A percentile compares a stretch with the other conserved stretches of the same genome.
phyloP scores from a whole-genome alignment of 2,113 vertebrate genomes.

The Acrocephalus kingi region DNA sequence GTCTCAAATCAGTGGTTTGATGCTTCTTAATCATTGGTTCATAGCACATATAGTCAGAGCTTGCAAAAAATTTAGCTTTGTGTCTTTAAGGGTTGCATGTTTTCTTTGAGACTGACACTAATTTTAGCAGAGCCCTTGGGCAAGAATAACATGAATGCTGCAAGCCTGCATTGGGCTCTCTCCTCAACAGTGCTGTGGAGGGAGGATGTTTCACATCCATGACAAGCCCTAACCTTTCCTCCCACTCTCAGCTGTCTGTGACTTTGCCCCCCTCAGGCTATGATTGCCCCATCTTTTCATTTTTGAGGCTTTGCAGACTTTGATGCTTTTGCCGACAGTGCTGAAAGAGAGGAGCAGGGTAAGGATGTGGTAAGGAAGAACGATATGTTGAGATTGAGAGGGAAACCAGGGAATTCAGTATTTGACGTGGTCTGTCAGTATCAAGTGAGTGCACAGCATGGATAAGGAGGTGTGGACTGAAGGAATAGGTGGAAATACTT shows the following conservation, averaged over 20 bases:
- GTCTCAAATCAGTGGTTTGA: neutral
- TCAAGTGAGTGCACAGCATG: neutral
- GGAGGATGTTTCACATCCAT: neutral
- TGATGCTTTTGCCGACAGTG: neutral
- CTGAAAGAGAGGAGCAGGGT: neutral
- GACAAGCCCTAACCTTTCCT: slow-evolving; percentile 4
- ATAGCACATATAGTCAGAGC: rapidly evolving
- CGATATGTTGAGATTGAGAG: neutral
- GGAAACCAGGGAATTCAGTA: neutral
- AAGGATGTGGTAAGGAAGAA: slow-evolving; percentile 4
- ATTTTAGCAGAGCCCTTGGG: slow-evolving; percentile 17
- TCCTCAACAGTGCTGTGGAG: neutral
- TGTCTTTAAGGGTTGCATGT: neutral
- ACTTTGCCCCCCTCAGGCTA: neutral
- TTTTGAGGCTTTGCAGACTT: slow-evolving; percentile 8
- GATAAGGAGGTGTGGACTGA: neutral
- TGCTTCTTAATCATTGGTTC: neutral
- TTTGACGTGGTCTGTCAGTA: neutral
- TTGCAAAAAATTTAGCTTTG: neutral
- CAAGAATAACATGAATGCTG: neutral
- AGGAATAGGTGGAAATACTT: neutral
- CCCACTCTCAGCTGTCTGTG: neutral
- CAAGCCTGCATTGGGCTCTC: neutral
- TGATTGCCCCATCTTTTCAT: neutral
- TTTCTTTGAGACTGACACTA: neutral